phyloP scores from a whole-genome alignment of 2,797 vertebrate genomes.

The Pseudopleuronectes americanus region DNA sequence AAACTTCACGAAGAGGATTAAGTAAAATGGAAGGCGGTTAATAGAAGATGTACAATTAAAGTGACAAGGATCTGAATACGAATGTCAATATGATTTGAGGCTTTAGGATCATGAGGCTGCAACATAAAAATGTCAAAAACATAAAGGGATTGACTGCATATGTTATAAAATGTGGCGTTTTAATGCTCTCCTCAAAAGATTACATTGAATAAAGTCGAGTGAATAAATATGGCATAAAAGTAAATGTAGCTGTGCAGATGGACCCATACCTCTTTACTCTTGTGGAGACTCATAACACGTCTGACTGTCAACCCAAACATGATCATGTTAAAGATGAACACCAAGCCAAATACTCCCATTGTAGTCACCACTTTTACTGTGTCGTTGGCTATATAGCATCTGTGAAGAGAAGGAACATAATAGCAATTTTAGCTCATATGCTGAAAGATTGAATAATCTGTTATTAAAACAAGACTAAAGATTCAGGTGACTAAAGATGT shows the following conservation, averaged over 20 bases:
- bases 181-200: no score
- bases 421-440: neutral
- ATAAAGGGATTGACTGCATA: no score
- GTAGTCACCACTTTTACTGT: constrained; percentile 77
- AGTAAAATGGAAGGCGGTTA: no score
- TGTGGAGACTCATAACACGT: constrained; percentile 59
- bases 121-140: no score
- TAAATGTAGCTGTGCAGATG: neutral
- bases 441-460: neutral
- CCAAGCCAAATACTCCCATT: constrained; percentile 80
- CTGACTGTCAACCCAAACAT: constrained; percentile 80
- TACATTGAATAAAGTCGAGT: no score
- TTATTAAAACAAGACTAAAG: neutral
- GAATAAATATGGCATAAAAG: no score
- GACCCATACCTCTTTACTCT: constrained; percentile 22
- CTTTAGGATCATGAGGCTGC: no score
- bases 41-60: no score
- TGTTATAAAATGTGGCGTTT: no score
- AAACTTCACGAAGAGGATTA: no score
- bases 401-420: constrained; percentile 11
- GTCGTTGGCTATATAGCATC: constrained; percentile 62
- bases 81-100: no score
- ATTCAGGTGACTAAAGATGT: neutral
- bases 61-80: no score
- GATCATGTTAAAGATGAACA: constrained; percentile 84